Evolutionary conservation across 2,888 invertebrate genomes (phyloP).

Genomic region (Spilarctia lutea): DNA sequence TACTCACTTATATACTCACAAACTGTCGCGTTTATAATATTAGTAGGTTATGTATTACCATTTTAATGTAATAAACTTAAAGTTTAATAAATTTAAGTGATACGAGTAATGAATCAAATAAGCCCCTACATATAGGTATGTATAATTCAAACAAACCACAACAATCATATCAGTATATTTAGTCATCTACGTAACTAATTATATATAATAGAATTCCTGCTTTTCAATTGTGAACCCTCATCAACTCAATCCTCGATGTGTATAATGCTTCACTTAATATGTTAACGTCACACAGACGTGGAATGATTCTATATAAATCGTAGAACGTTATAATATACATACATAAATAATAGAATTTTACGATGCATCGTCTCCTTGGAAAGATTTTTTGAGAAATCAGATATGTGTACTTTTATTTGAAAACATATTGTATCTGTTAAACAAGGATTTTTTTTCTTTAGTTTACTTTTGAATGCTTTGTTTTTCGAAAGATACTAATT

Average conservation of each 20-base stretch:
- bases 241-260: not conserved
- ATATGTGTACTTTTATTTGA: not conserved
- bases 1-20: no score
- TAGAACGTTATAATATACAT: not conserved
- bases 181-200: not conserved
- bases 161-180: not conserved
- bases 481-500: no score
- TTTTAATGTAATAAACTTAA: not conserved
- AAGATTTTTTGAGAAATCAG: not conserved
- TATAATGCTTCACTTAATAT: not conserved
- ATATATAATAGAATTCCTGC: not conserved
- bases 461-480: not conserved
- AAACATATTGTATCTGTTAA: not conserved
- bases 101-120: not conserved
- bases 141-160: not conserved
- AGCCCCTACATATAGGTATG: not conserved
- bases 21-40: no score
- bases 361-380: not conserved
- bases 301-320: not conserved
- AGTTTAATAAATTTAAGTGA: no score
- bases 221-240: slow-evolving; percentile 2
- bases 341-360: not conserved
- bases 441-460: not conserved
- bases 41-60: no score
- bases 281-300: not conserved